Evolutionary conservation across 2,888 invertebrate genomes (phyloP).

Genomic region (Leptogaster cylindrica): DNA sequence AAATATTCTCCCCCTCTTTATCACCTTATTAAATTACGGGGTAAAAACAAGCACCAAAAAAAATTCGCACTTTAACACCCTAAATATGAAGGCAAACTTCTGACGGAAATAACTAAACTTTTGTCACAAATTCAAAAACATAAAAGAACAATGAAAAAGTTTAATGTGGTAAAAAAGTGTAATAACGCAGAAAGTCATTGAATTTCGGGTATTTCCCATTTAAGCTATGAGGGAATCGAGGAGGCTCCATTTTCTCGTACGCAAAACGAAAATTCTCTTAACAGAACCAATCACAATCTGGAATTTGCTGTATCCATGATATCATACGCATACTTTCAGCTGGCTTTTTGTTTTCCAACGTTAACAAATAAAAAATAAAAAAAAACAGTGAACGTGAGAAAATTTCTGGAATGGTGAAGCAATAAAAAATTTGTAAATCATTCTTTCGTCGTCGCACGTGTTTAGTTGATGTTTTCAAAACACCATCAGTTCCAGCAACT

Average conservation of each 20-base stretch:
- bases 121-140: background rate
- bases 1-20: no score
- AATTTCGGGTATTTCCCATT: background rate
- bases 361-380: no score
- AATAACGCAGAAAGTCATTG: slow-evolving; percentile 4
- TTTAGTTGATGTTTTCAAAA: background rate
- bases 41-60: no score
- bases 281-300: slow-evolving; percentile 11
- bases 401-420: no score
- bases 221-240: slow-evolving; percentile 5
- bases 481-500: background rate
- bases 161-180: background rate
- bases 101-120: no score
- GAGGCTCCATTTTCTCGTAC: no score
- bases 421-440: background rate
- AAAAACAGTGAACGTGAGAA: no score
- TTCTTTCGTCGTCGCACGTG: background rate
- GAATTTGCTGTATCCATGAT: slow-evolving; percentile 7
- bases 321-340: no score
- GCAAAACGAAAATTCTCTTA: background rate
- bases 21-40: no score
- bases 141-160: slow-evolving; percentile 15
- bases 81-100: no score
- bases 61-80: no score
- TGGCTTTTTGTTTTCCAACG: no score